Percentiles rank a stretch among this genome's conserved stretches.
phyloP scores from a whole-genome alignment of 37 sponge, comb jelly and placozoan species.

The Hexactinellida sp. region DNA sequence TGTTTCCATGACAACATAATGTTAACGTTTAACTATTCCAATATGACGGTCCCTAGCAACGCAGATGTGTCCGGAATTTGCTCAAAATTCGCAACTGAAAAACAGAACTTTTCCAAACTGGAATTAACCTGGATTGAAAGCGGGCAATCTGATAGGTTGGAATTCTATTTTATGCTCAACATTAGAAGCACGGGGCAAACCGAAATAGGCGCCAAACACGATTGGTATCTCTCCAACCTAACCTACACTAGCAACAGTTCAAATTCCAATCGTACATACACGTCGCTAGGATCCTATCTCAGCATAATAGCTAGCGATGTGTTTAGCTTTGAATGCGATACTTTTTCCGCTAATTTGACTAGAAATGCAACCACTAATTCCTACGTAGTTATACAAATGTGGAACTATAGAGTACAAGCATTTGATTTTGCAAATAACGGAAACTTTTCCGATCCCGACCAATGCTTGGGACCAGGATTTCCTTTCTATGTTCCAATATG shows the following conservation, averaged over 20 bases:
- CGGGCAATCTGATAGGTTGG: neutral
- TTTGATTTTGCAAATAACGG: neutral
- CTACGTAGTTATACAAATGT: neutral
- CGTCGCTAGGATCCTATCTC: neutral
- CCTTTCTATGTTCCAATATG: neutral
- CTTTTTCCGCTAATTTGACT: neutral
- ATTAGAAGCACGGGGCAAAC: neutral
- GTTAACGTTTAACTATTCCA: neutral
- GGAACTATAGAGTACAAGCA: neutral
- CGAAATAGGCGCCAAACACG: conserved; percentile 1
- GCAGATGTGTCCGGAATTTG: neutral
- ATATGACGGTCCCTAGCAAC: neutral
- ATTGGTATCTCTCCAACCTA: neutral
- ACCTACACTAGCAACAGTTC: no score
- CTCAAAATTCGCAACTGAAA: neutral
- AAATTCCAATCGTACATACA: neutral
- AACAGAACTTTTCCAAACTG: neutral
- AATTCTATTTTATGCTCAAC: neutral
- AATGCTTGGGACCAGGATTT: neutral
- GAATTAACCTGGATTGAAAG: neutral
- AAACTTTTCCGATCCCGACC: neutral
- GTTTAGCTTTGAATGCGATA: neutral
- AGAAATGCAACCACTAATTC: neutral
- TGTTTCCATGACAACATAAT: neutral
- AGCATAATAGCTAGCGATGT: neutral